Base-by-base conservation (phyloP, 2,888 invertebrate species). In the Drosophila barbarae region DNA sequence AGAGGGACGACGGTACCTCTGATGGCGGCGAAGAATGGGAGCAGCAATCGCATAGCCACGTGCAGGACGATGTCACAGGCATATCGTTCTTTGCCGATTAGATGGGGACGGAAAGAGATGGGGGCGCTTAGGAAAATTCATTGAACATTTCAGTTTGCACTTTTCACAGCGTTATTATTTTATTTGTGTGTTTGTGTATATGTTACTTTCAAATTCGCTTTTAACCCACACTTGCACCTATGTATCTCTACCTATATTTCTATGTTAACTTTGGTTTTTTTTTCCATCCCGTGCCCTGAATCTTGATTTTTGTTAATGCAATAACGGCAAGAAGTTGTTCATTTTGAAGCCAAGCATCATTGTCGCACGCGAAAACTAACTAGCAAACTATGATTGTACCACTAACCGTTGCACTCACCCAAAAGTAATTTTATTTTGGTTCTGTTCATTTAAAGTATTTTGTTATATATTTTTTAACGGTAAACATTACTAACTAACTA, bases 41-140 rank as follows among this genome's bases (percentile, higher is more conserved):
- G 13, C 59, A 39, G n/a, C 15, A n/a, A 35, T 47, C 30, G 26
- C 52, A 54, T 23, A 28, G 18, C 30, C 53, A 56, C 52, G 47
- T 56, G 38, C 46, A 69, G 32, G 64, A 78, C 13, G 79, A 78
- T 46, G 50, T 65, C 39, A 59, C 36, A 46, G 84, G 57, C 30
- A 50, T 71, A 15, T 32, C 79, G 26, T 82, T 84, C 50, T 79
- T 78, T 28, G 71, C 74, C 18, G 79, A 84, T 7, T 78, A 61
- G 77, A 30, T 12, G 18, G 18, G 21, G 21, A 13, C 3, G 2
- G 9, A 50, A 13, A 35, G 41, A 47, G 4, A 7, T 53, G 18
- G 23, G 23, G 26, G 26, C 35, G 21, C 8, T 2, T 15, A 51
- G 34, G 49, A 30, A 52, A 44, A 51, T 23, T 18, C 32, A 56